Base-by-base conservation (phyloP, 2,113 vertebrate species). In the Butorides virescens region DNA sequence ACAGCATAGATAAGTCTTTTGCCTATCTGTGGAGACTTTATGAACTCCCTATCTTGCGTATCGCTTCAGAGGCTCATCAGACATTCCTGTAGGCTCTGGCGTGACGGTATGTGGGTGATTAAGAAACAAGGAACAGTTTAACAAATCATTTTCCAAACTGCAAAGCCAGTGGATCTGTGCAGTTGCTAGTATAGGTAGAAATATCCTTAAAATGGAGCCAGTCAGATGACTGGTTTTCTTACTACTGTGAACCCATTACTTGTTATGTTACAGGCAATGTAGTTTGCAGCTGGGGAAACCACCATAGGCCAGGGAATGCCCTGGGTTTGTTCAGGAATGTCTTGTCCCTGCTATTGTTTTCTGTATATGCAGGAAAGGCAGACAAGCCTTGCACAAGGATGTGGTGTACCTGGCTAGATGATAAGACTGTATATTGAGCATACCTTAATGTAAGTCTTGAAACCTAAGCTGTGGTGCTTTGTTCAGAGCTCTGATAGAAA, bases 51-150 rank as follows among this genome's bases (percentile, higher is more conserved):
- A 0, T 72, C 20, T 79, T 93, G 61, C 13, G 13, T 59, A 9
- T 78, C 2, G 2, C 39, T 88, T 89, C 32, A 75, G 30, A 85
- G 44, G 30, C 44, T 61, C 9, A 47, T 80, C 37, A 59, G 37
- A 44, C 10, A 34, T 19, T 83, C 50, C 15, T 74, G 0, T 11
- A 47, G 32, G 19, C 47, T 93, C 30, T 67, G 42, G 12, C 0
- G 0, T 71, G 68, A 50, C 4, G 7, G 3, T 44, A 3, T 29
- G 21, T 59, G 26, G 59, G 26, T 1, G 4, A 58, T 86, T 58
- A 66, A 85, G 77, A 65, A 91, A 76, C 29, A 74, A 50, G 37
- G 34, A 80, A 34, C 9, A 47, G 34, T 47, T 89, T 37, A 68
- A 58, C 44, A 88, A 52, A 46, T 42, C 0, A 8, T 15, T 70